phyloP scores from a whole-genome alignment of 2,888 invertebrate species.

The Ceraclea dissimilis region DNA sequence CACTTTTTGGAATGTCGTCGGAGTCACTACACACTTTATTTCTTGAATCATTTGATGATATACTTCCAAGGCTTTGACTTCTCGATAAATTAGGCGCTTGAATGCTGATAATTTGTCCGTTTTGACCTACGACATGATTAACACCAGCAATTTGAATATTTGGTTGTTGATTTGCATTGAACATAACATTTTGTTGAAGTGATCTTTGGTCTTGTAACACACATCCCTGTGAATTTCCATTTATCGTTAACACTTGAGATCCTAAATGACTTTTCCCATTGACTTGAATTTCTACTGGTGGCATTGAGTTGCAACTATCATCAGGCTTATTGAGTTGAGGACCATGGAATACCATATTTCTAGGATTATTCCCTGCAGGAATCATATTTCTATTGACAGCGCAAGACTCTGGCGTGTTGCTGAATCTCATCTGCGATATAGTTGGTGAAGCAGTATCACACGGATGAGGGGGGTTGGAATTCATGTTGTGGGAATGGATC shows the following conservation, averaged over 20 bases:
- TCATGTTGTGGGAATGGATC: slow-evolving; percentile 17
- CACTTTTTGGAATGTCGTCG: slow-evolving; percentile 7
- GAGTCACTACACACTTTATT: slow-evolving; percentile 4
- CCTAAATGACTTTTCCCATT: slow-evolving; percentile 13
- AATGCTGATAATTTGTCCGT: slow-evolving; percentile 53
- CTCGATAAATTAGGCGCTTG: slow-evolving; percentile 34
- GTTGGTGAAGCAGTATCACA: slow-evolving; percentile 33
- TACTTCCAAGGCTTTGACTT: slow-evolving; percentile 22
- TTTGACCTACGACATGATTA: slow-evolving; percentile 46
- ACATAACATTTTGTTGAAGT: slow-evolving; percentile 26
- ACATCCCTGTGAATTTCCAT: slow-evolving; percentile 14
- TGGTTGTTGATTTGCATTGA: slow-evolving; percentile 23
- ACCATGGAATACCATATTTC: slow-evolving; percentile 8
- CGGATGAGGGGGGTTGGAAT: slow-evolving; percentile 14
- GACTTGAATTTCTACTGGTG: slow-evolving; percentile 13
- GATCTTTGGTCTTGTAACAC: slow-evolving; percentile 22
- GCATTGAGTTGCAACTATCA: slow-evolving; percentile 27
- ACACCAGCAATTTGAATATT: slow-evolving; percentile 29
- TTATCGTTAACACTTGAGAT: slow-evolving; percentile 21
- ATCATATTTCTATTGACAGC: slow-evolving; percentile 11
- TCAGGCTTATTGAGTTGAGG: slow-evolving; percentile 23
- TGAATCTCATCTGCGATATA: slow-evolving; percentile 32
- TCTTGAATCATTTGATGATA: slow-evolving; percentile 18
- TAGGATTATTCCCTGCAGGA: slow-evolving; percentile 5
- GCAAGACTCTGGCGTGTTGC: slow-evolving; percentile 26